A percentile compares a stretch with the other conserved stretches of the same genome.
Evolutionary conservation across 2,797 vertebrate genomes (phyloP).

Genomic region (Bovichtus diacanthus): DNA sequence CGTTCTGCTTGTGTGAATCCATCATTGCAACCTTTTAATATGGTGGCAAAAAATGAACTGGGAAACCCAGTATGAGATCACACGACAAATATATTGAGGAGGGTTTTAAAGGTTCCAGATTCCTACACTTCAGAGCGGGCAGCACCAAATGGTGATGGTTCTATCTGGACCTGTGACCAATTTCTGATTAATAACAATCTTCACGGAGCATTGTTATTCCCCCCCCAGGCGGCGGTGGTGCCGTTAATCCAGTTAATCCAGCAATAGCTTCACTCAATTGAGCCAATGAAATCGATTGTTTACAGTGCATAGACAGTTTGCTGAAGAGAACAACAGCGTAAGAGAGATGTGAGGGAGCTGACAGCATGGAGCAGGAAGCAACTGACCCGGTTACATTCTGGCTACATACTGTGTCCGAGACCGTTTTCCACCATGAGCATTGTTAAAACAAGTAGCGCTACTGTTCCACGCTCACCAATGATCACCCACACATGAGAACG

Average conservation of each 20-base stretch:
- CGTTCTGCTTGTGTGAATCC: conserved; percentile 8
- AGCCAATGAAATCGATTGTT: background rate
- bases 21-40: conserved; percentile 21
- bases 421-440: too few relatives aligned
- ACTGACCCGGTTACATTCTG: too few relatives aligned
- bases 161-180: background rate
- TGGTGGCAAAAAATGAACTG: conserved; percentile 14
- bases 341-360: background rate
- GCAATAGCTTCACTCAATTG: background rate
- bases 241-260: background rate
- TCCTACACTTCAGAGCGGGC: background rate
- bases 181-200: background rate
- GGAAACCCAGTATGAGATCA: conserved; percentile 22
- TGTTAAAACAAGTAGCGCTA: too few relatives aligned
- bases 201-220: background rate
- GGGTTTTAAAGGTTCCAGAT: background rate
- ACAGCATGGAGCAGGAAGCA: background rate
- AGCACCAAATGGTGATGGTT: background rate
- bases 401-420: too few relatives aligned
- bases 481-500: background rate
- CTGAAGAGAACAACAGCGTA: too few relatives aligned
- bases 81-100: background rate
- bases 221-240: background rate
- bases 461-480: background rate
- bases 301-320: background rate